These are phyloP conservation scores for Delphinus delphis DNA, from an alignment of 2,113 vertebrate genomes.

Conservation along the genomic window DNA sequence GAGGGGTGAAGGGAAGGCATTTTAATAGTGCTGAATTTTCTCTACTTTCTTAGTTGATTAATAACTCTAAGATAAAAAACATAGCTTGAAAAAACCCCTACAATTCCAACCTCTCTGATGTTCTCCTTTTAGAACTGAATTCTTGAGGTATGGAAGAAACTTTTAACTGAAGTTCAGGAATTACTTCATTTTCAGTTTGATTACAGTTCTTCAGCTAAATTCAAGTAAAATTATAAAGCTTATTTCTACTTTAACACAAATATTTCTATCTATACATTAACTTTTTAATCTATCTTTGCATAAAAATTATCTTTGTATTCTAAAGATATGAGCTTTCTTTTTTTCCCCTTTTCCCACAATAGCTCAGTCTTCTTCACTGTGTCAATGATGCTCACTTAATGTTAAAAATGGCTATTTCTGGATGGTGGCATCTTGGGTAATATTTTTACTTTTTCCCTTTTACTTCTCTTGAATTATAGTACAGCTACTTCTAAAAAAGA, in stretches of 20 bases:
- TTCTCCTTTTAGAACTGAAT: neutral
- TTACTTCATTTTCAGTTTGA: neutral
- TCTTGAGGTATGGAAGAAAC: neutral
- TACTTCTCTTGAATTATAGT: neutral
- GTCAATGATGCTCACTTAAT: too few species aligned
- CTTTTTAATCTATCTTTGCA: neutral
- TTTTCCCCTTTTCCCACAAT: fast-evolving
- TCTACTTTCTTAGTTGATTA: neutral
- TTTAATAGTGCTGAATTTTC: neutral
- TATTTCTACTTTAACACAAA: neutral
- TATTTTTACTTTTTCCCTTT: neutral
- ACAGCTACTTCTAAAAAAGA: neutral
- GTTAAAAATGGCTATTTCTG: neutral
- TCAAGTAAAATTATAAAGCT: neutral
- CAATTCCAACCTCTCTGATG: neutral
- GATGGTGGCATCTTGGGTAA: neutral
- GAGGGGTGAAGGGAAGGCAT: too few species aligned
- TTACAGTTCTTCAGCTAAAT: neutral
- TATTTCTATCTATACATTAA: neutral
- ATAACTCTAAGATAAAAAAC: neutral
- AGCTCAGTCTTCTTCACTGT: neutral
- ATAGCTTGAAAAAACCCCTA: neutral
- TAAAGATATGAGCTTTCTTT: fast-evolving
- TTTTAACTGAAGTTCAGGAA: neutral
- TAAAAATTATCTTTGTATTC: neutral